These are phyloP conservation scores for Halocynthia aurantium DNA, from an alignment of 23 tunicate genomes.

Conservation along the genomic window DNA sequence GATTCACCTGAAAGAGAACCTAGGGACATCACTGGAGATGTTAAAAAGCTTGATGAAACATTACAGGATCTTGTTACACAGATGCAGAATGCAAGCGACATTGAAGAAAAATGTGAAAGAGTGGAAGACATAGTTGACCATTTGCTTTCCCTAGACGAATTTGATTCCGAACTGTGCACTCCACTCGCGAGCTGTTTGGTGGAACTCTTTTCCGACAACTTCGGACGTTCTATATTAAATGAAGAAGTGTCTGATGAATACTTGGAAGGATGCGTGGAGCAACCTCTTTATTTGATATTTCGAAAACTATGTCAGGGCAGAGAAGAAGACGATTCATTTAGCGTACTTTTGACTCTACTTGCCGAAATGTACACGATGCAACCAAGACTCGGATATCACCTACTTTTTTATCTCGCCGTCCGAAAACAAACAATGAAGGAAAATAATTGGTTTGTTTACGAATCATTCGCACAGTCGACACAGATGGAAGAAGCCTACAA, in stretches of 20 bases:
- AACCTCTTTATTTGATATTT: conserved; percentile 70
- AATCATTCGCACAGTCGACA: conserved; percentile 73
- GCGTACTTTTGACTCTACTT: conserved; percentile 54
- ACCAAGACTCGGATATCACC: conserved; percentile 64
- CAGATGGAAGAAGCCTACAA: conserved; percentile 74
- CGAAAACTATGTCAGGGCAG: conserved; percentile 65
- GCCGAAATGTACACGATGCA: conserved; percentile 81
- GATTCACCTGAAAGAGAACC: conserved; percentile 44
- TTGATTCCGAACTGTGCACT: conserved; percentile 60
- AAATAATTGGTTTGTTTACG: conserved; percentile 56
- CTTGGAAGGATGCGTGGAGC: conserved; percentile 73
- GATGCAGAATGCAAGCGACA: conserved; percentile 49
- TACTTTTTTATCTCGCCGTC: conserved; percentile 81
- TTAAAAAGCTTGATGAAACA: conserved; percentile 71
- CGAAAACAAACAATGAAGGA: conserved; percentile 41
- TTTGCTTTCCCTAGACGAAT: conserved; percentile 67
- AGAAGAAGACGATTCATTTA: conserved; percentile 74
- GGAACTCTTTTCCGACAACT: conserved; percentile 45
- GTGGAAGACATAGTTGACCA: conserved; percentile 78
- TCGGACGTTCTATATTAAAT: conserved; percentile 16
- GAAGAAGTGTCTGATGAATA: conserved; percentile 30
- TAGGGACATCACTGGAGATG: conserved; percentile 53
- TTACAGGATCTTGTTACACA: conserved; percentile 51
- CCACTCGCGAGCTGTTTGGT: conserved; percentile 80
- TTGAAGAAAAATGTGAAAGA: conserved; percentile 85